Conservation (phyloP, 1,140 invertebrate species). For the Platorchestia sp. region DNA sequence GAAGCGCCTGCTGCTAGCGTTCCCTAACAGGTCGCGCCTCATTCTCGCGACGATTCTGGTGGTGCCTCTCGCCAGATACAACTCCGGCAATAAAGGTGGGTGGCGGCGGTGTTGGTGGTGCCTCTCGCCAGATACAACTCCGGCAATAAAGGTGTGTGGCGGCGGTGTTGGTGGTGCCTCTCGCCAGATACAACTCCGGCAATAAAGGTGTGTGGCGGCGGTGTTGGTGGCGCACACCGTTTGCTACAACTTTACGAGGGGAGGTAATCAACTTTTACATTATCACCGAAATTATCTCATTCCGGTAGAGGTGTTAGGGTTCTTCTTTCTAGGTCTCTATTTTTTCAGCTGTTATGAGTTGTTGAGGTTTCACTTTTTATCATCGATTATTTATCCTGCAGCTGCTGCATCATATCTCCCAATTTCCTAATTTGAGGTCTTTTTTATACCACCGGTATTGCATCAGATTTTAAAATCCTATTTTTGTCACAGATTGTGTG, state of each 20-base stretch:
- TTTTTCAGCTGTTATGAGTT: too few species aligned
- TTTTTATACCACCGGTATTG: too few species aligned
- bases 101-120: not conserved
- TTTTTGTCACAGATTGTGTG: too few species aligned
- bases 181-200: not conserved
- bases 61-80: not conserved
- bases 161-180: not conserved
- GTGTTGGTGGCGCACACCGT: not conserved
- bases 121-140: not conserved
- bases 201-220: not conserved
- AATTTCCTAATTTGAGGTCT: too few species aligned
- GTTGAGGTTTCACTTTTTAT: too few species aligned
- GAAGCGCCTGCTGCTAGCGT: not conserved
- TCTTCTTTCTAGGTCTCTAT: too few species aligned
- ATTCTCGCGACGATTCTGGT: not conserved
- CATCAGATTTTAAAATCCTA: too few species aligned
- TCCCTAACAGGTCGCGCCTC: not conserved
- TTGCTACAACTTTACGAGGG: not conserved
- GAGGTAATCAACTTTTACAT: too few species aligned
- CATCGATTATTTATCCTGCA: too few species aligned
- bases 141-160: not conserved
- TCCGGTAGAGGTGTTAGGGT: too few species aligned
- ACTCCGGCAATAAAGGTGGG: not conserved
- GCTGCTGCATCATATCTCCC: too few species aligned
- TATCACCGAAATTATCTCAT: too few species aligned